These are phyloP conservation scores for Scomber colias DNA, from an alignment of 2,113 vertebrate species.

Conservation along the genomic window DNA sequence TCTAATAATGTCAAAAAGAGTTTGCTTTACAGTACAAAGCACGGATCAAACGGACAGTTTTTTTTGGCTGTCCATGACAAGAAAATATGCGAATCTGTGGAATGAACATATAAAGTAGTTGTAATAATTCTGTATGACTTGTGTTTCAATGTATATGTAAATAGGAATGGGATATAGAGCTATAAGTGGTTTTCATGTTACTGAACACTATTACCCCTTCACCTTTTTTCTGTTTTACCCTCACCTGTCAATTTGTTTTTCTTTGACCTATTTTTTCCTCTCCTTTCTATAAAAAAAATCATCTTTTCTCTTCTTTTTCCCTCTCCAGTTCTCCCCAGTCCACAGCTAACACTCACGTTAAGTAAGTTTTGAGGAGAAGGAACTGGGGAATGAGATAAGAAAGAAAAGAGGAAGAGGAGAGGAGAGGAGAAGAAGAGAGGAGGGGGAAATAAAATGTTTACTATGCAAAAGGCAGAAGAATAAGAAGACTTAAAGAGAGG, in stretches of 20 bases:
- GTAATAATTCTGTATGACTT: constrained; percentile 68
- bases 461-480: neutral
- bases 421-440: constrained; percentile 7
- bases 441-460: constrained; percentile 50
- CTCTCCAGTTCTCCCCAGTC: neutral
- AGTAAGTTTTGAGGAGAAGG: neutral
- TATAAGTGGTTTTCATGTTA: constrained; percentile 66
- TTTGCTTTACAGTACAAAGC: constrained; percentile 41
- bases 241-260: constrained; percentile 6
- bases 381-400: neutral
- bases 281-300: constrained; percentile 1
- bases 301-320: neutral
- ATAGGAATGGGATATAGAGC: constrained; percentile 63
- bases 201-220: constrained; percentile 24
- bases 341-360: constrained; percentile 2
- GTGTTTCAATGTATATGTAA: constrained; percentile 75
- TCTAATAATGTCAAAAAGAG: constrained; percentile 41
- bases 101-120: constrained; percentile 66
- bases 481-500: constrained; percentile 12
- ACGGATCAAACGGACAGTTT: constrained; percentile 27
- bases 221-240: constrained; percentile 19
- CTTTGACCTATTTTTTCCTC: constrained; percentile 2
- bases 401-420: constrained; percentile 10
- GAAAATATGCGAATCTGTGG: constrained; percentile 53
- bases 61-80: constrained; percentile 20